Conservation (phyloP, 2,888 invertebrate species). For the Nomada flava region DNA sequence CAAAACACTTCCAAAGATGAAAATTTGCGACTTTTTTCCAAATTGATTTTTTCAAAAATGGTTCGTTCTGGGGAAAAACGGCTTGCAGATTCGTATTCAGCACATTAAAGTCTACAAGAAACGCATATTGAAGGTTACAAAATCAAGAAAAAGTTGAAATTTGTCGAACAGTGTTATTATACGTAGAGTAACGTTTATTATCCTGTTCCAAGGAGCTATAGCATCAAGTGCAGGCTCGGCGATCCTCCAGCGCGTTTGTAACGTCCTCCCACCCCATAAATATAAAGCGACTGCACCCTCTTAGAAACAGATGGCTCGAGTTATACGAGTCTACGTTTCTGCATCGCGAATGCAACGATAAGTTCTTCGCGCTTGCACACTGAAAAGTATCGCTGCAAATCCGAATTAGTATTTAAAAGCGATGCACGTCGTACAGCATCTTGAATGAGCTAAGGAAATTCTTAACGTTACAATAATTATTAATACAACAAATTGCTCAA, state of each 20-base stretch:
- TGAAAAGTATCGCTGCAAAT: background rate
- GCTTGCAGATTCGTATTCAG: no score
- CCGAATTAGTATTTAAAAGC: background rate
- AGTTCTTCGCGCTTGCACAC: background rate
- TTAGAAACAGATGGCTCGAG: slow-evolving; percentile 39
- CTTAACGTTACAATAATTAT: no score
- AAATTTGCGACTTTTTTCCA: no score
- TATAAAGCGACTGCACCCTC: slow-evolving; percentile 27
- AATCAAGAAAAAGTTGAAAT: no score
- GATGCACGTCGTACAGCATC: background rate
- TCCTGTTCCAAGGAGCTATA: slow-evolving; percentile 8
- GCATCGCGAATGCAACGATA: background rate
- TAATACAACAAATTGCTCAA: no score
- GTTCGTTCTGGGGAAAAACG: no score
- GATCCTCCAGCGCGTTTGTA: slow-evolving; percentile 30
- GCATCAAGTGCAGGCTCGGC: slow-evolving; percentile 8
- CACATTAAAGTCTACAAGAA: no score
- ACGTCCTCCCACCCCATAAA: slow-evolving; percentile 34
- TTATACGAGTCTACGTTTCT: slow-evolving; percentile 24
- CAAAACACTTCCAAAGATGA: no score
- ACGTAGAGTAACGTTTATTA: slow-evolving; percentile 27
- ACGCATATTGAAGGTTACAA: no score
- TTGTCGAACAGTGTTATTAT: no score
- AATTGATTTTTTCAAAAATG: no score
- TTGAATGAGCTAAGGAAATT: no score